Percentiles rank a stretch among this genome's conserved stretches.
Conservation (phyloP, 2,113 vertebrate species). For the Psettodes erumei region DNA sequence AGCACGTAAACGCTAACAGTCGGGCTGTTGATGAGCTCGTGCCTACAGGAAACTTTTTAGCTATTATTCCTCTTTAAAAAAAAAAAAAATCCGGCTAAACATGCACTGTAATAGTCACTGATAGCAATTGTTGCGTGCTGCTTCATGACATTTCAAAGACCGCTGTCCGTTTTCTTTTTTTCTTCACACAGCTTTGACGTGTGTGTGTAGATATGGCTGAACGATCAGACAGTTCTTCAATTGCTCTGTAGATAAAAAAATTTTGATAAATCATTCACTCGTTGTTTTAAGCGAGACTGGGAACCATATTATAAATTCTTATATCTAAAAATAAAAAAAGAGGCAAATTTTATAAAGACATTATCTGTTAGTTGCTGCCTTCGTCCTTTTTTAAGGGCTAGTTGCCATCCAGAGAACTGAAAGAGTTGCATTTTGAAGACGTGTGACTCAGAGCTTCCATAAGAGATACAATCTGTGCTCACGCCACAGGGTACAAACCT, state of each 20-base stretch:
- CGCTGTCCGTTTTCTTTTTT: neutral
- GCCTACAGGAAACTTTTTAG: neutral
- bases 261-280: no score
- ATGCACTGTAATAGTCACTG: neutral
- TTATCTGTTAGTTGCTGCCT: no score
- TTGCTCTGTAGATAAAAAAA: no score
- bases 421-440: neutral
- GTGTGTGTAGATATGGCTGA: no score
- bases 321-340: no score
- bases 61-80: neutral
- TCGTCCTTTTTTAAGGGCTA: no score
- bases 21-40: neutral
- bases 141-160: neutral
- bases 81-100: neutral
- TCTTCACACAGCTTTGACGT: no score
- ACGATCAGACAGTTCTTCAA: no score
- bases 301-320: no score
- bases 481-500: neutral
- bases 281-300: no score
- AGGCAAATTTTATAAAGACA: no score
- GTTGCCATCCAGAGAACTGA: no score
- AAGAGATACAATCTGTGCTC: neutral
- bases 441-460: neutral
- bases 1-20: neutral
- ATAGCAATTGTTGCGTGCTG: neutral